Evolutionary conservation across 2,797 vertebrate species (phyloP).

Genomic region (Parambassis ranga): DNA sequence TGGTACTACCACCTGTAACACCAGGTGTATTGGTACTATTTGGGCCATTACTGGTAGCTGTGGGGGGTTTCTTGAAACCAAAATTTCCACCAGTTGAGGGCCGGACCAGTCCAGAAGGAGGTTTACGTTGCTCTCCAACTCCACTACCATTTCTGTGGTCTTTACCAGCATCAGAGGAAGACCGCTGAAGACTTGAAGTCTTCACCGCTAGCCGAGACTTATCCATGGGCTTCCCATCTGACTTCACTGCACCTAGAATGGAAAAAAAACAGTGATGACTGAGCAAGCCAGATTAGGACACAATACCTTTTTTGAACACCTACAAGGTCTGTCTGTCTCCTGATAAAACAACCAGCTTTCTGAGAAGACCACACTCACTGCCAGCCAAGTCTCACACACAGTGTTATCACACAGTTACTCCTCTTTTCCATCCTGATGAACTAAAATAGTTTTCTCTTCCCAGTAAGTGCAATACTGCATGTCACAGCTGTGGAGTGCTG

Average conservation of each 20-base stretch:
- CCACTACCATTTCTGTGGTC: slow-evolving; percentile 74
- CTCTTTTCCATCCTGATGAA: slow-evolving; percentile 72
- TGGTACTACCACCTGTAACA: slow-evolving; percentile 73
- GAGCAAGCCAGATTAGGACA: slow-evolving; percentile 44
- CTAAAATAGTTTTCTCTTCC: slow-evolving; percentile 48
- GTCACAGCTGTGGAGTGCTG: slow-evolving; percentile 43
- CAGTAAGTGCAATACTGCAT: slow-evolving; percentile 39
- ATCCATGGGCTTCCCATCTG: slow-evolving; percentile 78
- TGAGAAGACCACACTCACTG: slow-evolving; percentile 37
- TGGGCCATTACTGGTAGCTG: slow-evolving; percentile 80
- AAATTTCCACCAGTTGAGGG: slow-evolving; percentile 89
- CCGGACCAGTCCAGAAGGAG: slow-evolving; percentile 89
- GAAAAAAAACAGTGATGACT: slow-evolving; percentile 17
- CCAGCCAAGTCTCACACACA: slow-evolving; percentile 20
- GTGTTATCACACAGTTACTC: slow-evolving; percentile 65
- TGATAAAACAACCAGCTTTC: slow-evolving; percentile 51
- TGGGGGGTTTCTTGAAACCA: slow-evolving; percentile 90
- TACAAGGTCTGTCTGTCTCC: slow-evolving; percentile 57
- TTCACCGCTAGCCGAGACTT: slow-evolving; percentile 90
- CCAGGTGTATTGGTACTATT: slow-evolving; percentile 66
- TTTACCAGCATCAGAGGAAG: slow-evolving; percentile 91
- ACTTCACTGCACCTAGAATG: slow-evolving; percentile 58
- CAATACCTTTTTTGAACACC: slow-evolving; percentile 66
- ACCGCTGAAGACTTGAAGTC: slow-evolving; percentile 88
- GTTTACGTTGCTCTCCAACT: slow-evolving; percentile 87